phyloP scores from a whole-genome alignment of 1,140 invertebrate genomes.

The Physella acuta region DNA sequence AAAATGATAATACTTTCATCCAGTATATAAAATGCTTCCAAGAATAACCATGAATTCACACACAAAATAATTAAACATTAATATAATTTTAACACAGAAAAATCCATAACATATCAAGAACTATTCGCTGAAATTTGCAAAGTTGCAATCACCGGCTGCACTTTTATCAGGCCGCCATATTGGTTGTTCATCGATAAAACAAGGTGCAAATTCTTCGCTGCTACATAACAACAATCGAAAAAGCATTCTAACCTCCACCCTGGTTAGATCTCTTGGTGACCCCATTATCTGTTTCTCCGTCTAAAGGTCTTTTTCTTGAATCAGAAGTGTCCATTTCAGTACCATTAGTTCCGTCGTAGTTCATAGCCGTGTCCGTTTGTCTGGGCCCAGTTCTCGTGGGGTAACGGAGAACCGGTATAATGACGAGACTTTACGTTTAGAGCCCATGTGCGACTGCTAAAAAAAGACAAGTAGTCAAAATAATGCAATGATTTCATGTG shows the following conservation, averaged over 20 bases:
- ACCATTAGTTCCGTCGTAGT: slow-evolving; percentile 57
- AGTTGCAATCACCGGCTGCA: slow-evolving; percentile 26
- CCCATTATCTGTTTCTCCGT: slow-evolving; percentile 82
- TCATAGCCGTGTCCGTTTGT: slow-evolving; percentile 54
- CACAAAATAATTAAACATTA: slow-evolving; percentile 3
- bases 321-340: slow-evolving; percentile 60
- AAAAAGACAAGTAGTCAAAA: slow-evolving; percentile 6
- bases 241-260: slow-evolving; percentile 71
- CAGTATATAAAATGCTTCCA: neutral
- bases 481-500: neutral
- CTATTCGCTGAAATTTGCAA: too few relatives aligned
- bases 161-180: slow-evolving; percentile 48
- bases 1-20: neutral
- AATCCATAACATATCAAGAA: too few relatives aligned
- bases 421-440: slow-evolving; percentile 18
- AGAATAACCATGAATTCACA: slow-evolving; percentile 4
- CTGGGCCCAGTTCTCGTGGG: slow-evolving; percentile 49
- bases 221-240: slow-evolving; percentile 35
- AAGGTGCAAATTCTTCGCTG: slow-evolving; percentile 27
- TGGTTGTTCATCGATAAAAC: slow-evolving; percentile 34
- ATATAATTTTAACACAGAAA: neutral
- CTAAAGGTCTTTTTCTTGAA: slow-evolving; percentile 78
- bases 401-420: slow-evolving; percentile 37
- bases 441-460: slow-evolving; percentile 16
- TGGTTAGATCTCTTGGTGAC: slow-evolving; percentile 85